phyloP scores from a whole-genome alignment of 1,140 invertebrate species.

The Pseudomyrmex dendroicus region DNA sequence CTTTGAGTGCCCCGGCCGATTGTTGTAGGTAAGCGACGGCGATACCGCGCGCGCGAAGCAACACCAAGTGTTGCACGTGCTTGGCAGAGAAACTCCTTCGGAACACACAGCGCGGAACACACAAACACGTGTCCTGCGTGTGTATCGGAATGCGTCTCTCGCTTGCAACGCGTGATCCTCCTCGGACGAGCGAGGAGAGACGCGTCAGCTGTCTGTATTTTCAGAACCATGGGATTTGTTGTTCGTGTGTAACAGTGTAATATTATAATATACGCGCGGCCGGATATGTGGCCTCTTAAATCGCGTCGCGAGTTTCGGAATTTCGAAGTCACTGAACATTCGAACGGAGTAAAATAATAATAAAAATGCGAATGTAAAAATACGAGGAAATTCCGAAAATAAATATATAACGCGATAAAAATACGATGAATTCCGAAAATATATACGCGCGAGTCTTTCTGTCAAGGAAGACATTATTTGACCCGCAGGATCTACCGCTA shows the following conservation, averaged over 20 bases:
- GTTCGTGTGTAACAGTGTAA: neutral
- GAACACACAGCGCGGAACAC: neutral
- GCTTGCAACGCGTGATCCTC: constrained; percentile 23
- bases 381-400: neutral
- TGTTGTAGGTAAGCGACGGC: too few species aligned
- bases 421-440: neutral
- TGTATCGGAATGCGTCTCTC: neutral
- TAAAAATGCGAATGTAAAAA: neutral
- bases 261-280: neutral
- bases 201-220: too few species aligned
- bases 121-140: too few species aligned
- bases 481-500: neutral
- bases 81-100: constrained; percentile 12
- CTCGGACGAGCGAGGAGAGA: neutral
- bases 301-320: neutral
- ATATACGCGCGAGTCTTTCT: neutral
- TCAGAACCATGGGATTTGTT: neutral
- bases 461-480: neutral
- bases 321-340: neutral
- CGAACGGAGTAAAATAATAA: neutral
- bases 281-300: neutral
- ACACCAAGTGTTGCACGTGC: neutral
- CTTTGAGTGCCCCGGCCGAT: too few species aligned
- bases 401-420: too few species aligned
- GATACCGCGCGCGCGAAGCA: too few species aligned